Conservation (phyloP, 35 echinoderm and acorn worm species). For the Chiridota heheva region DNA sequence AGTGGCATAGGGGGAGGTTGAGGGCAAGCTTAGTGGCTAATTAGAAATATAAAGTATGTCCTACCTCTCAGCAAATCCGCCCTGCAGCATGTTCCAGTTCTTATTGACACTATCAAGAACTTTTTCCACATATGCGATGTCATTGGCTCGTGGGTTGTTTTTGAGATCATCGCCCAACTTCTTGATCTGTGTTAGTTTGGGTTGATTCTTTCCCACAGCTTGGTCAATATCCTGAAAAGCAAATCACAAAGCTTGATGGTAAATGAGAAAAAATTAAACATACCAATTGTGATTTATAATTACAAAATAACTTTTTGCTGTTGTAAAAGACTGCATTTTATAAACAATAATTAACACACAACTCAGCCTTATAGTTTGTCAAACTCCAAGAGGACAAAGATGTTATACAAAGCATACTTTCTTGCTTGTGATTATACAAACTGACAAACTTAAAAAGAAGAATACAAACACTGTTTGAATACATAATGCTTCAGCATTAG, state of each 20-base stretch:
- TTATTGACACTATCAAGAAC: conserved; percentile 64
- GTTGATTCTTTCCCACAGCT: conserved; percentile 50
- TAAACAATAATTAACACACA: neutral
- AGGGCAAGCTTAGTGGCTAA: too few relatives aligned
- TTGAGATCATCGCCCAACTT: conserved; percentile 82
- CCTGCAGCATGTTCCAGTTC: conserved; percentile 76
- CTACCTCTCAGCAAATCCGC: conserved; percentile 69
- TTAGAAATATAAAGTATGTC: too few relatives aligned
- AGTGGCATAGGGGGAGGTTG: too few relatives aligned
- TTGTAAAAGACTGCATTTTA: neutral
- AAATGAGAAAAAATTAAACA: neutral
- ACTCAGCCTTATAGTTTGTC: too few relatives aligned
- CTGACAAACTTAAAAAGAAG: too few relatives aligned
- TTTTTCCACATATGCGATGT: conserved; percentile 64
- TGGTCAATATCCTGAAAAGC: conserved; percentile 54
- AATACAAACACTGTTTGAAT: too few relatives aligned
- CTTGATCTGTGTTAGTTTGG: conserved; percentile 67
- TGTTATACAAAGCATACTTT: too few relatives aligned
- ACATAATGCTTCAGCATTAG: too few relatives aligned
- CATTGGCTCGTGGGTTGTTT: conserved; percentile 74
- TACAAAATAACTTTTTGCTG: neutral
- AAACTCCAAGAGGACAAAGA: too few relatives aligned
- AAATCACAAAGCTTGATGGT: neutral
- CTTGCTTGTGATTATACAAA: too few relatives aligned
- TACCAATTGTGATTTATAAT: neutral